A percentile compares a stretch with the other conserved stretches of the same genome.
phyloP scores from a whole-genome alignment of 2,113 vertebrate species.

The Felis catus region DNA sequence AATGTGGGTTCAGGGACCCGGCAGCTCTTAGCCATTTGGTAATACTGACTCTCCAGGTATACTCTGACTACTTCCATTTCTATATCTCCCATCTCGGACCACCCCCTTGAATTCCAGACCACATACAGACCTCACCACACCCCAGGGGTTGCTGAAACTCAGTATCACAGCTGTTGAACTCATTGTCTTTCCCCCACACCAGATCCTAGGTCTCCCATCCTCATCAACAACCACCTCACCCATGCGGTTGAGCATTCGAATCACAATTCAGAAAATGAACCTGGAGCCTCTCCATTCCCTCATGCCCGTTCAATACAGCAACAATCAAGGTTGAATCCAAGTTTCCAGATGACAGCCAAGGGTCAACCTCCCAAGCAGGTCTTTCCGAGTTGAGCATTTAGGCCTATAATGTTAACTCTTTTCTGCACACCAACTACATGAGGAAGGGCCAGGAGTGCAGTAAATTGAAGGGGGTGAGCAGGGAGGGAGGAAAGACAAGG shows the following conservation, averaged over 20 bases:
- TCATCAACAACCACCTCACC: background rate
- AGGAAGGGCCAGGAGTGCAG: background rate
- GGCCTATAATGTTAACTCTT: background rate
- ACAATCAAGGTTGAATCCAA: background rate
- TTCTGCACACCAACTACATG: background rate
- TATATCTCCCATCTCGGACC: background rate
- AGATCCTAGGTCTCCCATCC: background rate
- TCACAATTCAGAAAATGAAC: background rate
- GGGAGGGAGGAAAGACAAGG: background rate
- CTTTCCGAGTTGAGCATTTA: background rate
- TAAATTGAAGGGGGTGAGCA: background rate
- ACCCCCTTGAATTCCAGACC: background rate
- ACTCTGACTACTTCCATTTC: background rate
- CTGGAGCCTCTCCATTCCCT: background rate
- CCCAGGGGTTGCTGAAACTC: background rate
- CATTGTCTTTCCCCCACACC: background rate
- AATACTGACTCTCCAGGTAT: background rate
- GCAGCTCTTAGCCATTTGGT: background rate
- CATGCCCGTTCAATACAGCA: background rate
- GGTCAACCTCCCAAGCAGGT: background rate
- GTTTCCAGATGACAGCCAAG: background rate
- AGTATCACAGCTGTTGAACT: background rate
- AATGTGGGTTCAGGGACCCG: background rate
- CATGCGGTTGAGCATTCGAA: background rate
- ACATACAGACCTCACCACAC: background rate